Base-by-base conservation (phyloP, 2,797 vertebrate genomes). In the Glossophaga mutica region DNA sequence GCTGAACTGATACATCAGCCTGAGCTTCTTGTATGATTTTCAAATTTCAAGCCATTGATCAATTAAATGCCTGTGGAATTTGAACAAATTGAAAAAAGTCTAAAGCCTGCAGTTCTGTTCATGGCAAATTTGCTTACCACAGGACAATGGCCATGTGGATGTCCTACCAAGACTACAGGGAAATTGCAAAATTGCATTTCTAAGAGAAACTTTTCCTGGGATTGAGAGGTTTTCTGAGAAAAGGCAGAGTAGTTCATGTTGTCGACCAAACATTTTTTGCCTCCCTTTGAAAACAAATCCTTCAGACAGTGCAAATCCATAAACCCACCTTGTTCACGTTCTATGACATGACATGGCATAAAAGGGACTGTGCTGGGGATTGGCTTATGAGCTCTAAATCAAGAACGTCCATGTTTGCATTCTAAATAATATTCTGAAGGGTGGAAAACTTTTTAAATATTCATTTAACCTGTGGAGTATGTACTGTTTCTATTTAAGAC, bases 151-250 rank as follows among this genome's bases (percentile, higher is more conserved):
- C 34, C 62, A 24, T 44, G 50, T 32, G 76, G 57, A 34, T 16
- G 9, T 32, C 34, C 34, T 76, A 34, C 37, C 10, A 71, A 29
- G 21, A 9, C 32, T 52, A n/a, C 0, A 81, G 9, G 46, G 32
- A 96, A 94, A 96, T 0, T 52, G 16, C 8, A 57, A 96, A 95
- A 96, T 0, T 52, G 29, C 16, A 82, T 62, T 95, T 87, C 81
- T 39, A 44, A 26, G 48, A 94, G 19, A 94, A 85, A 77, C 29
- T 81, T 84, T 37, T 73, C 77, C 55, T 50, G 42, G 68, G 71
- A 90, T 46, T 82, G 86, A 87, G 22, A 90, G 26, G 37, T 94
- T 94, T 90, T 90, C 85, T 44, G 83, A 67, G 46, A 96, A 95
- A 77, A 87, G 50, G 11, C 24, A 79, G 7, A 62, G 24, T 14